phyloP scores from a whole-genome alignment of 2,888 invertebrate genomes.

The Strigamia maritima region DNA sequence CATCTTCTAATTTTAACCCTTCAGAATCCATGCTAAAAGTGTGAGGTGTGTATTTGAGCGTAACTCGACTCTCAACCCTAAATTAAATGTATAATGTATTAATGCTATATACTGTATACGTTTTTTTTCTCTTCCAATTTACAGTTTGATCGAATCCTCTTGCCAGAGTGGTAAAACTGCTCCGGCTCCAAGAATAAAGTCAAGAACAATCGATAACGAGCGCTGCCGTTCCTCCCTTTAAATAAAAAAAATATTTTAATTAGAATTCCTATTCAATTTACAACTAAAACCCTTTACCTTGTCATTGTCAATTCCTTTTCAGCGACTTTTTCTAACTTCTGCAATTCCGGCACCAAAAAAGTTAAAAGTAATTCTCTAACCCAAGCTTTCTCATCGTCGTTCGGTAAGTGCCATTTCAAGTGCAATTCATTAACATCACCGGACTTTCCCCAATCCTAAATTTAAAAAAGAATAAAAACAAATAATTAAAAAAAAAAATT shows the following conservation, averaged over 20 bases:
- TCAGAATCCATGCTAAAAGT: not conserved
- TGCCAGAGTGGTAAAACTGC: constrained; percentile 68
- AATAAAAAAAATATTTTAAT: constrained; percentile 43
- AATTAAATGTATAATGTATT: constrained; percentile 45
- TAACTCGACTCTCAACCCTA: constrained; percentile 58
- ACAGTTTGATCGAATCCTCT: constrained; percentile 59
- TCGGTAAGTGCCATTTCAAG: constrained; percentile 75
- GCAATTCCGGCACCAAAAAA: constrained; percentile 62
- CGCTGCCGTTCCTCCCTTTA: constrained; percentile 66
- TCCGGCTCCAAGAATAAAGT: constrained; percentile 63
- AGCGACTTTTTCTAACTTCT: constrained; percentile 59
- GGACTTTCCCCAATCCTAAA: constrained; percentile 73
- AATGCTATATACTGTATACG: not conserved
- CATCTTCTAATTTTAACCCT: not conserved
- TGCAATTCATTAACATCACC: constrained; percentile 64
- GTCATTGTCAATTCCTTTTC: constrained; percentile 58
- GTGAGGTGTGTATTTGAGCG: constrained; percentile 5
- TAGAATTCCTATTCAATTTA: no score
- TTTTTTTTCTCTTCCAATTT: constrained; percentile 50
- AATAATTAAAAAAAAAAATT: not conserved
- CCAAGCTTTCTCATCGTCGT: constrained; percentile 64
- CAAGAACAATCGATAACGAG: constrained; percentile 65
- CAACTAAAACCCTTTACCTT: constrained; percentile 42
- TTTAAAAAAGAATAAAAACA: not conserved
- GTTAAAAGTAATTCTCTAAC: constrained; percentile 61